Evolutionary conservation across 1,140 invertebrate species (phyloP).

Genomic region (Dendroctonus ponderosae): DNA sequence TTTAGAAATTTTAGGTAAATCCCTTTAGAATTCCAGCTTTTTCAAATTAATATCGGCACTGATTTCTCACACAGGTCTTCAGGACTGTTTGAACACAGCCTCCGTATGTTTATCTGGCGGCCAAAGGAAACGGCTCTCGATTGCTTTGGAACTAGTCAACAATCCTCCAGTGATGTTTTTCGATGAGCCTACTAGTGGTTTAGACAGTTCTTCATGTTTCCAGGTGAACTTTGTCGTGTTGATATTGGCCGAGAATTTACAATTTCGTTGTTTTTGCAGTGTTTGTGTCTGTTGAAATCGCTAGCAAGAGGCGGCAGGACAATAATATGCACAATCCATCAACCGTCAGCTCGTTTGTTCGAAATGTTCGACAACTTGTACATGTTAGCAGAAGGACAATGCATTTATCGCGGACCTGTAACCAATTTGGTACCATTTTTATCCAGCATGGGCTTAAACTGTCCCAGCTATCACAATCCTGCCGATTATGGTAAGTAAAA

Average conservation of each 20-base stretch:
- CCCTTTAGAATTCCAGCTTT: neutral
- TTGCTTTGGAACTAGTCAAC: slow-evolving; percentile 81
- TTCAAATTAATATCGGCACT: no score
- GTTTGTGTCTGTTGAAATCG: slow-evolving; percentile 78
- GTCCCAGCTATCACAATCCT: slow-evolving; percentile 93
- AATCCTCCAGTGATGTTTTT: slow-evolving; percentile 97
- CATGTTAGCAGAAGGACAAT: slow-evolving; percentile 86
- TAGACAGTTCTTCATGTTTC: slow-evolving; percentile 90
- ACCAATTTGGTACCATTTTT: slow-evolving; percentile 84
- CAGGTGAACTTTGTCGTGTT: slow-evolving; percentile 61
- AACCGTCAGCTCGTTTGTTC: slow-evolving; percentile 92
- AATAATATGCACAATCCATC: slow-evolving; percentile 95
- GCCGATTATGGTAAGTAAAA: slow-evolving; percentile 86
- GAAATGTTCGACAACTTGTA: slow-evolving; percentile 95
- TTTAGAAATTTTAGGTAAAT: slow-evolving; percentile 62
- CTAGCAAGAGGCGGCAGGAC: slow-evolving; percentile 79
- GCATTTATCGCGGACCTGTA: slow-evolving; percentile 84
- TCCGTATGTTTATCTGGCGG: slow-evolving; percentile 85
- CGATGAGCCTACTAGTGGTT: slow-evolving; percentile 94
- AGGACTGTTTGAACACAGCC: slow-evolving; percentile 76
- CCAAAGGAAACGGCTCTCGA: slow-evolving; percentile 88
- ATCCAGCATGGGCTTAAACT: slow-evolving; percentile 76
- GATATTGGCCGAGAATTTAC: no score
- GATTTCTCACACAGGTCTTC: slow-evolving; percentile 51
- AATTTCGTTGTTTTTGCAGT: slow-evolving; percentile 68